Conservation (phyloP, 53 echinoderm and acorn worm genomes). For the Holothuria scabra region DNA sequence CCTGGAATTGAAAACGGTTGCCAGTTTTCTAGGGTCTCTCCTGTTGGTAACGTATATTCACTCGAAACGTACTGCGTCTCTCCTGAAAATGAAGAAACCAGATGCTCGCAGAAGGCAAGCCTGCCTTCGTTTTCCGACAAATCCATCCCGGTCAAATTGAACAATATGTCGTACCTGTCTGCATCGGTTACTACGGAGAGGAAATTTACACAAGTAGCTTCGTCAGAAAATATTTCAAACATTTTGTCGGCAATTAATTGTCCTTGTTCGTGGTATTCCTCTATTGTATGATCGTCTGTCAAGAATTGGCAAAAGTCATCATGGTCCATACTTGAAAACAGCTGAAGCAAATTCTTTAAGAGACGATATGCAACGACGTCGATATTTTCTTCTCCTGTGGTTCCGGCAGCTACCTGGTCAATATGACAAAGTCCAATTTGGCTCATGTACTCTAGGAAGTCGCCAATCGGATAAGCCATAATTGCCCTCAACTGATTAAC, state of each 20-base stretch:
- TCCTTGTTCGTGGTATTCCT: constrained; percentile 5
- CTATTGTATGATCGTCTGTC: neutral
- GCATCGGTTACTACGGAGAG: neutral
- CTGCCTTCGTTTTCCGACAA: neutral
- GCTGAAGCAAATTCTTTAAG: neutral
- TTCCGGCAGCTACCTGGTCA: neutral
- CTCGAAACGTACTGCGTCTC: neutral
- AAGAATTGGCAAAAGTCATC: neutral
- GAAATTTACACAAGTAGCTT: neutral
- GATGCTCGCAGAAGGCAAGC: neutral
- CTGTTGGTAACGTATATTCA: neutral
- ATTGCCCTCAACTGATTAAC: neutral
- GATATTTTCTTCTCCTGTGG: neutral
- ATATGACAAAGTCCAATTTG: constrained; percentile 16
- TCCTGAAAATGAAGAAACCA: constrained; percentile 25
- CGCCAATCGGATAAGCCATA: constrained; percentile 17
- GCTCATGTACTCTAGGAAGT: constrained; percentile 9
- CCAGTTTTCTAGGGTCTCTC: neutral
- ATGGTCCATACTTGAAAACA: neutral
- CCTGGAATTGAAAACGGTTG: constrained; percentile 20
- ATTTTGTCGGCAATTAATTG: neutral
- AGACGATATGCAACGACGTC: constrained; percentile 7
- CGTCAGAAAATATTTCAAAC: neutral
- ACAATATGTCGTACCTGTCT: constrained; percentile 25
- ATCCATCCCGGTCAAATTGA: constrained; percentile 27